Evolutionary conservation across 2,113 vertebrate species (phyloP).

Genomic region (Romanogobio albipinnatus): DNA sequence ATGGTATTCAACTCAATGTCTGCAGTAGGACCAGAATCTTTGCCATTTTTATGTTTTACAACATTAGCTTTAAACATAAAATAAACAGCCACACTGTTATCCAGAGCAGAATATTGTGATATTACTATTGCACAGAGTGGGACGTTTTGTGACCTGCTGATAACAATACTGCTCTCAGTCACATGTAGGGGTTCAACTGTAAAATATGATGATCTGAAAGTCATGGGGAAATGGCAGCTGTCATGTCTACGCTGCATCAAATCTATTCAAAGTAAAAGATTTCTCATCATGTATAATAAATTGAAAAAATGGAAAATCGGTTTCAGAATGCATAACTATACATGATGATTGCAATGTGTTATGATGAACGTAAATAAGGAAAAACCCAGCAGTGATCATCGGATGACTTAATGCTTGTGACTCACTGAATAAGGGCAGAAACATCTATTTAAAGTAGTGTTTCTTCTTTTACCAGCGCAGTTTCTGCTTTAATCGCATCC

Average conservation of each 20-base stretch:
- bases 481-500: constrained; percentile 61
- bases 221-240: neutral
- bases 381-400: neutral
- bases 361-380: neutral
- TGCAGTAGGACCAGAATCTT: neutral
- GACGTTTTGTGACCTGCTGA: neutral
- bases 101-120: no score
- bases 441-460: constrained; percentile 26
- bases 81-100: neutral
- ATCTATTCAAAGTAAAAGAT: neutral
- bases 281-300: neutral
- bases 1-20: neutral
- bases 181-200: neutral
- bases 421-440: neutral
- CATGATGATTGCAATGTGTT: neutral
- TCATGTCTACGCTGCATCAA: neutral
- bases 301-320: neutral
- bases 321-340: no score
- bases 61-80: neutral
- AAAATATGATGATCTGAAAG: neutral
- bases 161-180: neutral
- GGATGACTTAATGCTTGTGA: constrained; percentile 24
- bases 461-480: constrained; percentile 18
- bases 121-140: no score
- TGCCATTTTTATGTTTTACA: neutral